Conservation (phyloP, 2,113 vertebrate species). For the Nanger granti region DNA sequence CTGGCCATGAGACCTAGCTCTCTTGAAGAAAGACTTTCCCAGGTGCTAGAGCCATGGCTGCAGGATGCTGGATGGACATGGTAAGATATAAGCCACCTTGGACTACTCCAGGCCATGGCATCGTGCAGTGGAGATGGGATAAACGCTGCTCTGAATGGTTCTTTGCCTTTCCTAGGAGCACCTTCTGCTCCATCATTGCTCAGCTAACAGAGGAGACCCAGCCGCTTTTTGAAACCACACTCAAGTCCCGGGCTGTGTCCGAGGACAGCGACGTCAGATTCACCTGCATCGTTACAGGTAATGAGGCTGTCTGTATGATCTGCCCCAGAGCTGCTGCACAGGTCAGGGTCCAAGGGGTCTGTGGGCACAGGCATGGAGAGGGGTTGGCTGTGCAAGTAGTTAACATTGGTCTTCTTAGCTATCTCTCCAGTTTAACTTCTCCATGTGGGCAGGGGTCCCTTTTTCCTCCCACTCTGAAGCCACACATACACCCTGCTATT, state of each 20-base stretch:
- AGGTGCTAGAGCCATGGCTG: background rate
- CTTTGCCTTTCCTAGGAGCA: conserved; percentile 89
- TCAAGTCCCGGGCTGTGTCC: conserved; percentile 94
- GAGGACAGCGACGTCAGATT: conserved; percentile 94
- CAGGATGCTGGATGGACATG: background rate
- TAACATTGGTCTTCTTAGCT: background rate
- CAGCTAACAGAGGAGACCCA: conserved; percentile 97
- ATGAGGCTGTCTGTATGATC: background rate
- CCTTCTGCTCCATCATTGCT: conserved; percentile 95
- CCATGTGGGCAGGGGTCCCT: background rate
- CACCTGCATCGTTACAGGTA: conserved; percentile 96
- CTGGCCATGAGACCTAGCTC: background rate
- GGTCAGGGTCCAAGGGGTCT: background rate
- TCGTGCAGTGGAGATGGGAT: background rate
- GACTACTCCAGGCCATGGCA: background rate
- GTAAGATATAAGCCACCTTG: background rate
- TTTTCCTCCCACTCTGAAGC: background rate
- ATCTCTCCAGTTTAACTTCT: background rate
- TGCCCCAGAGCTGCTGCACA: background rate
- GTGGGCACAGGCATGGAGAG: background rate
- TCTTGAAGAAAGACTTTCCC: conserved; percentile 10
- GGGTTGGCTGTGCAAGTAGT: background rate
- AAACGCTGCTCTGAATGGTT: conserved; percentile 65
- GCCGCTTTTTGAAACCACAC: conserved; percentile 92
- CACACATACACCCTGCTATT: background rate